Conservation (phyloP, 2,113 vertebrate species). For the Shinisaurus crocodilurus region DNA sequence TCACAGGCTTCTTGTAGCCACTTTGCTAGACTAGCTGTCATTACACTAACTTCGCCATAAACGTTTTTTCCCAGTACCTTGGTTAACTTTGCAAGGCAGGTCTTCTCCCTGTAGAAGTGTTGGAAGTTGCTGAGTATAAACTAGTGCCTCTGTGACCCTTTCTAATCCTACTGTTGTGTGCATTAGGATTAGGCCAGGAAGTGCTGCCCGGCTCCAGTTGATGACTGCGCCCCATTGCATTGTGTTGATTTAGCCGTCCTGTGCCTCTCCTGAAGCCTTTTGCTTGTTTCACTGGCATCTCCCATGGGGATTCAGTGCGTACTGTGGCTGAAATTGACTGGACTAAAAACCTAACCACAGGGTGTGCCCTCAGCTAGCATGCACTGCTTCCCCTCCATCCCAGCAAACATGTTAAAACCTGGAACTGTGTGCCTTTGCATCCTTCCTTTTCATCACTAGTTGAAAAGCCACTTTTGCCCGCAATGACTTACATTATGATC, state of each 20-base stretch:
- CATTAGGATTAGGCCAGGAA: too few species aligned
- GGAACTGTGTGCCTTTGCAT: background rate
- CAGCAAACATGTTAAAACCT: background rate
- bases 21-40: background rate
- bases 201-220: background rate
- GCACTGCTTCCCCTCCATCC: too few species aligned
- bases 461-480: background rate
- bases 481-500: background rate
- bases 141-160: background rate
- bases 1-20: background rate
- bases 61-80: background rate
- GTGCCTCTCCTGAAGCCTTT: background rate
- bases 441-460: background rate
- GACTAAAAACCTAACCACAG: background rate
- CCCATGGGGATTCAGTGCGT: background rate
- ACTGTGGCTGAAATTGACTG: background rate
- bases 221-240: background rate
- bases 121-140: background rate
- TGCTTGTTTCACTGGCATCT: background rate
- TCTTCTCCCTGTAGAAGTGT: background rate
- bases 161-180: background rate
- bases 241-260: background rate
- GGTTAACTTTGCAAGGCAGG: background rate
- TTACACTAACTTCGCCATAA: background rate
- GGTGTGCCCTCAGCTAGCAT: too few species aligned